Percentiles rank a stretch among this genome's conserved stretches.
These are phyloP conservation scores for Calonectris borealis DNA, from an alignment of 2,113 vertebrate species.

Conservation along the genomic window DNA sequence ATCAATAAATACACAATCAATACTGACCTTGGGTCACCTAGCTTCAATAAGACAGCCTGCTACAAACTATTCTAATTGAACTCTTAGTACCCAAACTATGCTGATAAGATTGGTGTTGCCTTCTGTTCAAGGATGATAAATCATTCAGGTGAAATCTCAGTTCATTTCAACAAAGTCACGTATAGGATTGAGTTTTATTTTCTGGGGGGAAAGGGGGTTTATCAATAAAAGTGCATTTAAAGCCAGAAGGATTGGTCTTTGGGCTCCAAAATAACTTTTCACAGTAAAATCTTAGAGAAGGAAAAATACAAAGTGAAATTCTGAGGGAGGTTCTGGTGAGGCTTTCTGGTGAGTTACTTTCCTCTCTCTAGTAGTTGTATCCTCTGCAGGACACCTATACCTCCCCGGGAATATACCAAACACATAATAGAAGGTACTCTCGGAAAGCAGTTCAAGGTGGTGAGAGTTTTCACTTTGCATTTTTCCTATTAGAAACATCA, in stretches of 20 bases:
- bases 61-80: conserved; percentile 30
- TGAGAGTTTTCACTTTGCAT: background rate
- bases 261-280: background rate
- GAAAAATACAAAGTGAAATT: background rate
- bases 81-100: background rate
- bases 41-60: background rate
- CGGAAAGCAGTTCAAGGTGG: background rate
- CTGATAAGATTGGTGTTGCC: conserved; percentile 1
- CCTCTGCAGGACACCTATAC: background rate
- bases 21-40: background rate
- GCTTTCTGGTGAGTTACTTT: background rate
- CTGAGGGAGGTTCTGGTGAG: background rate
- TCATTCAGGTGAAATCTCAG: background rate
- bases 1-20: conserved; percentile 11
- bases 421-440: background rate
- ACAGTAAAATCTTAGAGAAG: background rate
- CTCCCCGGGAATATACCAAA: background rate
- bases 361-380: background rate
- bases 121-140: conserved; percentile 42
- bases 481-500: background rate
- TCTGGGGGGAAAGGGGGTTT: background rate
- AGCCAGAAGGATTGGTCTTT: background rate
- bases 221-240: background rate
- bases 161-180: background rate
- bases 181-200: background rate